Conservation (phyloP, 2,797 vertebrate species). For the Megalops cyprinoides region DNA sequence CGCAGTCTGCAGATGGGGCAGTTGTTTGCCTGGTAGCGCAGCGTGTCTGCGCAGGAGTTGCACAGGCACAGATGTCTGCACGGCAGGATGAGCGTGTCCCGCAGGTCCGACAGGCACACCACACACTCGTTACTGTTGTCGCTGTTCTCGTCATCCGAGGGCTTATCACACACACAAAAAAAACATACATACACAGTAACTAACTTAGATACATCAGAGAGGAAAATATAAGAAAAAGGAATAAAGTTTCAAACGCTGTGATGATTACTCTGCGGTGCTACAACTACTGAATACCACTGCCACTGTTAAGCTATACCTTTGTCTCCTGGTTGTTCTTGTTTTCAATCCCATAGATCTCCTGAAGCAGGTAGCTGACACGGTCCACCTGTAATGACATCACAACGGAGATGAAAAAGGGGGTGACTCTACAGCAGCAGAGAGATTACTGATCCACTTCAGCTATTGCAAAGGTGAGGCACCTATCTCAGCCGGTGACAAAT, state of each 20-base stretch:
- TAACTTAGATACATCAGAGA: background rate
- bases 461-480: background rate
- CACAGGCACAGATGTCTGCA: slow-evolving; percentile 95
- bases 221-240: too few relatives aligned
- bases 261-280: background rate
- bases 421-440: too few relatives aligned
- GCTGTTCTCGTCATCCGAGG: slow-evolving; percentile 92
- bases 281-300: background rate
- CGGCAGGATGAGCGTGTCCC: slow-evolving; percentile 93
- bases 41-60: slow-evolving; percentile 92
- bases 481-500: background rate
- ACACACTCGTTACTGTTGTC: slow-evolving; percentile 99
- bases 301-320: slow-evolving; percentile 79
- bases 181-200: background rate
- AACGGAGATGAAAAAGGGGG: slow-evolving; percentile 7
- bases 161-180: slow-evolving; percentile 66
- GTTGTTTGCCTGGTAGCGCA: slow-evolving; percentile 97
- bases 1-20: slow-evolving; percentile 97
- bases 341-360: slow-evolving; percentile 99
- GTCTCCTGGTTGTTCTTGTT: slow-evolving; percentile 99
- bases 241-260: background rate
- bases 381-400: slow-evolving; percentile 79
- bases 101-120: slow-evolving; percentile 92
- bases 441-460: background rate
- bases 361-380: slow-evolving; percentile 95